Base-by-base conservation (phyloP, 2,113 vertebrate genomes). In the Phrynosoma blainvillii region DNA sequence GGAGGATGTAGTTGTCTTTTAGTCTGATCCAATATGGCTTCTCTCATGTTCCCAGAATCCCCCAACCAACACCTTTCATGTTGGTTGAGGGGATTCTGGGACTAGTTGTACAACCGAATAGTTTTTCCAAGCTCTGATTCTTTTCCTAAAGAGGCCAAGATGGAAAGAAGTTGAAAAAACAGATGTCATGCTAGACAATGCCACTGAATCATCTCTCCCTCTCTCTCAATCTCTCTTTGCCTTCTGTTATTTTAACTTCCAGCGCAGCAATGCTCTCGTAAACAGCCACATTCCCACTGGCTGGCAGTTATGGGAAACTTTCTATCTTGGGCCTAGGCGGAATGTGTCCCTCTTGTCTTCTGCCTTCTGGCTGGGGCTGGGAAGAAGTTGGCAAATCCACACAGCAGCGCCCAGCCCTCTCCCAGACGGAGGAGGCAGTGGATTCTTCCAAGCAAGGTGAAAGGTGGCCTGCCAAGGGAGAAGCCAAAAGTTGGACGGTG, bases 301-400 rank as follows among this genome's bases (percentile, higher is more conserved):
- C 84, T 92, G 84, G 74, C 93, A 94, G 92, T 89, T 92, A 86
- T 95, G 94, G 94, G 95, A 95, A 95, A 94, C 93, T 86, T 95
- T 90, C 95, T 95, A 95, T 94, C 95, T 96, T 95, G 93, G 93
- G 93, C 93, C 90, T 87, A 87, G 92, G 80, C 93, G 92, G 95
- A 96, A 96, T 95, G 94, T 87, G 89, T 92, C 77, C 92, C 66
- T 30, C 68, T 71, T 7, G 1, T 40, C 47, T 68, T 52, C 71
- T 91, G 90, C 88, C 82, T 40, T 92, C 90, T 93, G 90, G 94
- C 94, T 93, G 93, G 3, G 20, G 68, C 78, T 13, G 66, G 0
- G 0, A 93, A 95, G 91, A 79, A 92, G 80, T 56, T 86, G 87
- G 90, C 94, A 56, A 59, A 18, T 56, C 56, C 88, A 0, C 80